Percentiles rank a stretch among this genome's conserved stretches.
Conservation (phyloP, 2,888 invertebrate species). For the Papilio demoleus region DNA sequence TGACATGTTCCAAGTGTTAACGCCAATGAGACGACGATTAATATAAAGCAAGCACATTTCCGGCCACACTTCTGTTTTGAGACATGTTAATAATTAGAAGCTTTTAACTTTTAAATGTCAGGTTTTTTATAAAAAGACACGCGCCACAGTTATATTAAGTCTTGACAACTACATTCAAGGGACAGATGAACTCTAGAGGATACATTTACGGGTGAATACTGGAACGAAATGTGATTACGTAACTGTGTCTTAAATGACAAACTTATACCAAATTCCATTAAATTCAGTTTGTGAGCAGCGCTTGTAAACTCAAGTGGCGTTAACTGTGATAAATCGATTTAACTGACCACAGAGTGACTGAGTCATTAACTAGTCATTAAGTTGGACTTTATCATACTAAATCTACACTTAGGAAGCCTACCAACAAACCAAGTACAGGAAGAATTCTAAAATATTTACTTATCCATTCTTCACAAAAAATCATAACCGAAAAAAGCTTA, state of each 20-base stretch:
- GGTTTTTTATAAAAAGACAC: not conserved
- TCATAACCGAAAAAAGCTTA: not conserved
- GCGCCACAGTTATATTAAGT: not conserved
- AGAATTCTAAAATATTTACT: too few species aligned
- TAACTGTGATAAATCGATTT: too few species aligned
- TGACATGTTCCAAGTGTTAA: constrained; percentile 29
- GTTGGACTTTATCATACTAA: too few species aligned
- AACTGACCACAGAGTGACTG: too few species aligned
- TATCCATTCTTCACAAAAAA: not conserved
- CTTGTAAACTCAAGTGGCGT: too few species aligned
- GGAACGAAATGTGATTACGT: too few species aligned
- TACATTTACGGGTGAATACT: too few species aligned
- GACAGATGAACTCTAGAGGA: not conserved
- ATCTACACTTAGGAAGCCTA: too few species aligned
- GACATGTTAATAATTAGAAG: not conserved
- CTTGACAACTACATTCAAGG: not conserved
- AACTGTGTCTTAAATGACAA: too few species aligned
- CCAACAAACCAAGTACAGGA: too few species aligned
- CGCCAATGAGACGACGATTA: constrained; percentile 6
- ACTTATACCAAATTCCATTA: too few species aligned
- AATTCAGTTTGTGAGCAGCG: too few species aligned
- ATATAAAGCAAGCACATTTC: not conserved
- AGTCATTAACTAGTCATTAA: not conserved
- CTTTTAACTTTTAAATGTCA: not conserved
- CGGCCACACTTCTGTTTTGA: not conserved